Conservation (phyloP, 64 coral and sea anemone species). For the Montipora cactus region DNA sequence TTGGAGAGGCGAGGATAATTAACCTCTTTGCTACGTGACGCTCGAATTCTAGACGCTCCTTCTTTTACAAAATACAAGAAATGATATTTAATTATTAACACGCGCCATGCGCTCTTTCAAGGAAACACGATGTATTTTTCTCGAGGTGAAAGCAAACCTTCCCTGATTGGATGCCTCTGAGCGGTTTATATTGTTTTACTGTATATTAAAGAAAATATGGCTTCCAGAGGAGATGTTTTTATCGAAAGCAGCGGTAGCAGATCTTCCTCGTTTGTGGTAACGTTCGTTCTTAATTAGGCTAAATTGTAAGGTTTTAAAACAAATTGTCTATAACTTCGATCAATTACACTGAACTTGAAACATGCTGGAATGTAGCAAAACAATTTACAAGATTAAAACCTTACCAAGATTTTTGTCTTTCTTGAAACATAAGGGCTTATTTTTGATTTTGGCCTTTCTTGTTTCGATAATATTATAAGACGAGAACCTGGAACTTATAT, state of each 20-base stretch:
- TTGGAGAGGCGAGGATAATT: not conserved
- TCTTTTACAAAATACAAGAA: not conserved
- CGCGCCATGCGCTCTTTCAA: not conserved
- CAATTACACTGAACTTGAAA: not conserved
- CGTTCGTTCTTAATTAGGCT: not conserved
- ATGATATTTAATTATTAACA: constrained; percentile 35
- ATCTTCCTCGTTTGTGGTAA: not conserved
- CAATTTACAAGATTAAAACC: not conserved
- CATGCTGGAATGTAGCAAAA: not conserved
- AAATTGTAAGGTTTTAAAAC: not conserved
- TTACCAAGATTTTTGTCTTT: not conserved
- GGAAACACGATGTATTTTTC: not conserved
- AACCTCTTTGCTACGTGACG: not conserved
- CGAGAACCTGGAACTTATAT: too few species aligned
- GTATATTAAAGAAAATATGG: not conserved
- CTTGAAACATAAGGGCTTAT: too few species aligned
- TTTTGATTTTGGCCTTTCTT: too few species aligned
- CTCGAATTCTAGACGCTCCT: not conserved
- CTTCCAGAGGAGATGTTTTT: not conserved
- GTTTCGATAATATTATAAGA: too few species aligned
- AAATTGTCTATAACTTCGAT: not conserved
- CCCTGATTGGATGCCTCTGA: not conserved
- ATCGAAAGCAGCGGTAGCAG: not conserved
- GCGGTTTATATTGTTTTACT: not conserved
- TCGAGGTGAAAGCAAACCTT: not conserved